phyloP scores from a whole-genome alignment of 2,797 vertebrate genomes.

The Myotis vivesi region DNA sequence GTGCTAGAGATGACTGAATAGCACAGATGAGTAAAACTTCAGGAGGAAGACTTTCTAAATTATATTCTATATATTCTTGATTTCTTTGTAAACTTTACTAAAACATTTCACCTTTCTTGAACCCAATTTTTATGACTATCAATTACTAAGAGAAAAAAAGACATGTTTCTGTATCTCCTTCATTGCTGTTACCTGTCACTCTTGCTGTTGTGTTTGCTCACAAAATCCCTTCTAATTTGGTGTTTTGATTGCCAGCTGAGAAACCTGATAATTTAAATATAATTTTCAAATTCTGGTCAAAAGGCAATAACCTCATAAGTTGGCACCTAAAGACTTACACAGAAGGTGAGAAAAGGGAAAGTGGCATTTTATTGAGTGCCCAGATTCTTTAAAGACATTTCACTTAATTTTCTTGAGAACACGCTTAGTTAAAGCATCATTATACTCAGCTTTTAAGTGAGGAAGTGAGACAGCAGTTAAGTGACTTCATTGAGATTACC shows the following conservation, averaged over 20 bases:
- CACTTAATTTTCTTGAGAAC: not conserved
- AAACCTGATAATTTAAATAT: not conserved
- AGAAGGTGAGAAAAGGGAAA: not conserved
- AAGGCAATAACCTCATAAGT: not conserved
- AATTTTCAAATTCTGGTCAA: conserved; percentile 15
- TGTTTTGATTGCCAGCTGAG: not conserved
- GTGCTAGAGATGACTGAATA: not conserved
- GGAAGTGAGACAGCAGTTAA: not conserved
- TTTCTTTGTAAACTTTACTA: not conserved
- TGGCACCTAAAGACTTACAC: not conserved
- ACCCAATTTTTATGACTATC: not conserved
- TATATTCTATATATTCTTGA: not conserved
- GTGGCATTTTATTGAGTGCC: not conserved
- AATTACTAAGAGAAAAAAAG: not conserved
- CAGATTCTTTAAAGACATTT: not conserved
- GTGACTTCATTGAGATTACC: not conserved
- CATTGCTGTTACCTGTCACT: not conserved
- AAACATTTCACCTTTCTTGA: not conserved
- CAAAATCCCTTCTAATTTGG: not conserved
- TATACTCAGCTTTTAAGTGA: not conserved
- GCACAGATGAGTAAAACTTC: not conserved
- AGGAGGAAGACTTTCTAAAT: not conserved
- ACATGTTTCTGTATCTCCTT: not conserved
- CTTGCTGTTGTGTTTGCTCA: not conserved
- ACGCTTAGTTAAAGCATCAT: not conserved